These are phyloP conservation scores for Epinephelus awoara DNA, from an alignment of 2,797 vertebrate species.

Conservation along the genomic window DNA sequence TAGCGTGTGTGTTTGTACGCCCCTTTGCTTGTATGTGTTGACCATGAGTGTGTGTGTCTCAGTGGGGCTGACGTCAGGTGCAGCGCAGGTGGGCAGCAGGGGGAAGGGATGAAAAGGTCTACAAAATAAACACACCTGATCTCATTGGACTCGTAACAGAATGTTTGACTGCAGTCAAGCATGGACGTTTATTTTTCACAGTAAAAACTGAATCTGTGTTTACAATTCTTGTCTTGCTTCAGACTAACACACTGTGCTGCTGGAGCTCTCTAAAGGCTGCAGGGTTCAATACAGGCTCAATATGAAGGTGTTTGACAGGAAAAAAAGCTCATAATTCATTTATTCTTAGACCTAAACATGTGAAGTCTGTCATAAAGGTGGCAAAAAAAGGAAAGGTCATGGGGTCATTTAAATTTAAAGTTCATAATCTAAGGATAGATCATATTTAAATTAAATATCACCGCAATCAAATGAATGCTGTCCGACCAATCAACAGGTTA, in stretches of 20 bases:
- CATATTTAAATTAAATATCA: background rate
- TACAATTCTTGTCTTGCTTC: background rate
- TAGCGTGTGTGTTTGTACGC: background rate
- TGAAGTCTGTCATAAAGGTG: background rate
- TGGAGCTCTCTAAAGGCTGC: too few species aligned
- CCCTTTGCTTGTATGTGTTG: conserved; percentile 42
- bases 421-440: background rate
- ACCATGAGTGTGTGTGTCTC: conserved; percentile 50
- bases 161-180: conserved; percentile 24
- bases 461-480: background rate
- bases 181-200: conserved; percentile 15
- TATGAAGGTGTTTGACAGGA: background rate
- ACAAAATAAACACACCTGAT: conserved; percentile 79
- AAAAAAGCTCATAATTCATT: background rate
- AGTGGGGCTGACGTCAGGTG: conserved; percentile 71
- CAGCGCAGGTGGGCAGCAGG: conserved; percentile 75
- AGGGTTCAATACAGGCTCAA: too few species aligned
- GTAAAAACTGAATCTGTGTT: background rate
- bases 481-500: too few species aligned
- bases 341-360: background rate
- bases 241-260: background rate
- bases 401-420: background rate
- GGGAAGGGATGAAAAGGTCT: conserved; percentile 71
- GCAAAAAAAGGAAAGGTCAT: background rate
- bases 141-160: conserved; percentile 50